Percentiles rank a stretch among this genome's conserved stretches.
phyloP scores from a whole-genome alignment of 2,888 invertebrate species.

The Hydraecia micacea region DNA sequence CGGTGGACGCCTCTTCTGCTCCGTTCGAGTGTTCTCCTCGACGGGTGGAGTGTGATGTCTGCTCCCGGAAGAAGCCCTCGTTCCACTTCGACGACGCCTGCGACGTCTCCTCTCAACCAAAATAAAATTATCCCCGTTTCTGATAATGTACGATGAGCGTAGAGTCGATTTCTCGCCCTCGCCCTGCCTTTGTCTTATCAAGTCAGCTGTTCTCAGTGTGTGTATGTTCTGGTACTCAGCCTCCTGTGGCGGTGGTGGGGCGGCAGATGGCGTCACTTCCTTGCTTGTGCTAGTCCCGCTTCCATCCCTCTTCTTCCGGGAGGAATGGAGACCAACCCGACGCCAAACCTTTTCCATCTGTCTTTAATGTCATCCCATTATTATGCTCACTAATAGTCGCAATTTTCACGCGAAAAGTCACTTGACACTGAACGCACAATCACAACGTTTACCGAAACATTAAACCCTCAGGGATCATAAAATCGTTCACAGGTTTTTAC shows the following conservation, averaged over 20 bases:
- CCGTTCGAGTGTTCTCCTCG: constrained; percentile 83
- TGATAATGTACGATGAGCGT: constrained; percentile 88
- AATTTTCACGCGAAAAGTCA: constrained; percentile 50
- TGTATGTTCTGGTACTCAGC: constrained; percentile 89
- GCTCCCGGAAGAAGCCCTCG: constrained; percentile 86
- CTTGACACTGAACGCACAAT: constrained; percentile 51
- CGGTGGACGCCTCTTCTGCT: constrained; percentile 88
- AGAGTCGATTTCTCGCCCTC: constrained; percentile 87
- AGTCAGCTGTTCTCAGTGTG: constrained; percentile 88
- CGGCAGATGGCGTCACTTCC: constrained; percentile 81
- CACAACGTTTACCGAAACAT: constrained; percentile 50
- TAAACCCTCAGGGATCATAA: constrained; percentile 17
- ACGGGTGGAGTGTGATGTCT: constrained; percentile 87
- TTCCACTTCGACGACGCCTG: constrained; percentile 86
- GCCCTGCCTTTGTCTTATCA: constrained; percentile 88
- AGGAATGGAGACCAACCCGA: constrained; percentile 90
- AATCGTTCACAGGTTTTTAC: constrained; percentile 53
- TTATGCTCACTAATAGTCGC: constrained; percentile 71
- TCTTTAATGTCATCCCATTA: constrained; percentile 89
- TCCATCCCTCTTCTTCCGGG: constrained; percentile 90
- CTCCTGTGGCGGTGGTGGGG: constrained; percentile 81
- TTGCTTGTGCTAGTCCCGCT: constrained; percentile 87
- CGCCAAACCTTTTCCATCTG: constrained; percentile 91
- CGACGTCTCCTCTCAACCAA: constrained; percentile 87
- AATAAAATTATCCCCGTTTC: constrained; percentile 89